Evolutionary conservation across 2,888 invertebrate genomes (phyloP).

Genomic region (Rhagium mordax): DNA sequence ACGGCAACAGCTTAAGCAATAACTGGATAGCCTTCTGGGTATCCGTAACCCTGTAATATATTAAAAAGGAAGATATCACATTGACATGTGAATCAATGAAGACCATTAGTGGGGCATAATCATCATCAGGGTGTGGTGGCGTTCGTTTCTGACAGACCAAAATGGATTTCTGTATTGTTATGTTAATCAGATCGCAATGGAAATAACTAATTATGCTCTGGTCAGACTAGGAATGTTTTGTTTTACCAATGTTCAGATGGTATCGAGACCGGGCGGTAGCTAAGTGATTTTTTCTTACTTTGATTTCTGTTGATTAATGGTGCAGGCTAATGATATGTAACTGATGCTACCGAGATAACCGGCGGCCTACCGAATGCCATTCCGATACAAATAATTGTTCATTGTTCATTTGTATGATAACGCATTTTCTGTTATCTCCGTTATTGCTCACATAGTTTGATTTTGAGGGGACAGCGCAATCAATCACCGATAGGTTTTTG

Average conservation of each 20-base stretch:
- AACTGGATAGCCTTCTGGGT: slow-evolving; percentile 3
- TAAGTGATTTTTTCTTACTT: slow-evolving; percentile 56
- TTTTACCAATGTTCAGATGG: slow-evolving; percentile 31
- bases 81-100: slow-evolving; percentile 43
- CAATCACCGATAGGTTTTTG: slow-evolving; percentile 16
- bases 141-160: slow-evolving; percentile 57
- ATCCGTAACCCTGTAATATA: background rate
- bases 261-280: slow-evolving; percentile 50
- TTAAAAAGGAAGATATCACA: slow-evolving; percentile 29
- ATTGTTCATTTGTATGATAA: slow-evolving; percentile 50
- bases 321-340: slow-evolving; percentile 55
- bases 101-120: slow-evolving; percentile 47
- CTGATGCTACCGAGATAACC: slow-evolving; percentile 53
- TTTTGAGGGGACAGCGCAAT: background rate
- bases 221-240: slow-evolving; percentile 30
- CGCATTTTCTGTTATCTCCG: slow-evolving; percentile 6
- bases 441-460: slow-evolving; percentile 23
- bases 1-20: slow-evolving; percentile 3
- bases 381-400: slow-evolving; percentile 49
- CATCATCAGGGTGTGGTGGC: slow-evolving; percentile 51
- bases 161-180: slow-evolving; percentile 63
- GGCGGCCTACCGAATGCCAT: slow-evolving; percentile 43
- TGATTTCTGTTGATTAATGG: slow-evolving; percentile 57
- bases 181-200: slow-evolving; percentile 64
- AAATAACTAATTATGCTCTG: slow-evolving; percentile 60